Percentiles rank a stretch among this genome's conserved stretches.
Evolutionary conservation across 2,113 vertebrate genomes (phyloP).

Genomic region (Gasterosteus aculeatus): DNA sequence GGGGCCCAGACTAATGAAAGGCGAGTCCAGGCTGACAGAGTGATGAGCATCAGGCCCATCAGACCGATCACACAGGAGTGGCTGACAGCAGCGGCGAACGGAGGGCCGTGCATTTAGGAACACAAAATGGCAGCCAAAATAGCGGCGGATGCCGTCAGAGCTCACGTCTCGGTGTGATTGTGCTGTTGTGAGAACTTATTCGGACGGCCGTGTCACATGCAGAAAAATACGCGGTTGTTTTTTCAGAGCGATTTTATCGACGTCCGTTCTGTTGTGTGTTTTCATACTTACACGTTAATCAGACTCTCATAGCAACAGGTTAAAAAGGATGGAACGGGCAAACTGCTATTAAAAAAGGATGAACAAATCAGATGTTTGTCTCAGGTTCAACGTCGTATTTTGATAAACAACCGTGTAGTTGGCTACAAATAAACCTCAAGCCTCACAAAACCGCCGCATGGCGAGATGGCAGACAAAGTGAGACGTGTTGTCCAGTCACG

Average conservation of each 20-base stretch:
- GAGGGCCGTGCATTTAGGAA: conserved; percentile 75
- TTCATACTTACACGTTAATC: conserved; percentile 43
- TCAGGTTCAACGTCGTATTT: conserved; percentile 16
- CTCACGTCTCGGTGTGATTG: conserved; percentile 30
- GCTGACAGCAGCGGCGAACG: conserved; percentile 83
- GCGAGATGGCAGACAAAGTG: conserved; percentile 36
- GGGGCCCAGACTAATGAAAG: conserved; percentile 97
- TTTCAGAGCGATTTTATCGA: no score
- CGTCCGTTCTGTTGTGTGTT: background rate
- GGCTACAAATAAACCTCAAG: conserved; percentile 23
- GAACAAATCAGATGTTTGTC: conserved; percentile 30
- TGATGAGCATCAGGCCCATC: conserved; percentile 94
- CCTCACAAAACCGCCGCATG: conserved; percentile 29
- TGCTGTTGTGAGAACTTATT: conserved; percentile 22
- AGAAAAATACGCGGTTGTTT: background rate
- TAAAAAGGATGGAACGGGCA: conserved; percentile 37
- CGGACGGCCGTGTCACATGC: conserved; percentile 8
- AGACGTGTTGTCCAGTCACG: conserved; percentile 46
- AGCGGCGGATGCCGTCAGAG: conserved; percentile 54
- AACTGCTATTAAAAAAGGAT: conserved; percentile 36
- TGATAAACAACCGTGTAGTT: conserved; percentile 32
- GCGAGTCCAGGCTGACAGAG: conserved; percentile 92
- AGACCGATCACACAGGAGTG: conserved; percentile 91
- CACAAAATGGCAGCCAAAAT: conserved; percentile 78
- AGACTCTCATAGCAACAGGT: conserved; percentile 63